Conservation (phyloP, 2,797 vertebrate genomes). For the Chromis chromis region DNA sequence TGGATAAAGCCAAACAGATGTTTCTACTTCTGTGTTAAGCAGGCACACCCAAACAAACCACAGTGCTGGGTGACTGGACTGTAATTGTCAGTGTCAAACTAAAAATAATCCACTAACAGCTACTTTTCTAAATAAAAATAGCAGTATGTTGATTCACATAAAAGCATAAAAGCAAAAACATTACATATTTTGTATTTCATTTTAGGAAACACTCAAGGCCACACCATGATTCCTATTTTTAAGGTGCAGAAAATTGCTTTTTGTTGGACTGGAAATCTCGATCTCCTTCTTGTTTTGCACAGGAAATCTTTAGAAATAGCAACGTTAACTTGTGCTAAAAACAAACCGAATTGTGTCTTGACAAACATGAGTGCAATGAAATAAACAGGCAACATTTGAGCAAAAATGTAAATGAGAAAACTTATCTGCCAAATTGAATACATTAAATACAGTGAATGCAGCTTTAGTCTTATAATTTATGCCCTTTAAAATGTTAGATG, state of each 20-base stretch:
- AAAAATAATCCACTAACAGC: constrained; percentile 75
- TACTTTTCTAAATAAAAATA: constrained; percentile 63
- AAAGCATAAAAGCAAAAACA: constrained; percentile 8
- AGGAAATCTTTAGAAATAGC: not conserved
- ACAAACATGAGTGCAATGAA: not conserved
- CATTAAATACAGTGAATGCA: not conserved
- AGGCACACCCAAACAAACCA: constrained; percentile 84
- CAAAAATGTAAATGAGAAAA: constrained; percentile 1
- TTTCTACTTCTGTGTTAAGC: constrained; percentile 76
- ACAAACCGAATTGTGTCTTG: not conserved
- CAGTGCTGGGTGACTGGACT: constrained; percentile 78
- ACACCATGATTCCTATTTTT: not conserved
- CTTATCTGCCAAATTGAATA: not conserved
- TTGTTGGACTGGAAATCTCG: not conserved
- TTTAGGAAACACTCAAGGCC: constrained; percentile 11
- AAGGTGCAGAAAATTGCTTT: no score
- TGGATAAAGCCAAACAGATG: constrained; percentile 83
- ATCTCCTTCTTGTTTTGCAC: not conserved
- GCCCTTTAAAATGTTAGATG: not conserved
- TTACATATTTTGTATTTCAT: constrained; percentile 34
- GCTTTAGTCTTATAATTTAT: not conserved
- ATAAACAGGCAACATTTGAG: constrained; percentile 1
- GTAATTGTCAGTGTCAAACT: constrained; percentile 78
- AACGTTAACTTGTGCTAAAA: not conserved
- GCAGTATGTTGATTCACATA: constrained; percentile 38